Base-by-base conservation (phyloP, 1,140 invertebrate genomes). In the Caligus rogercresseyi region DNA sequence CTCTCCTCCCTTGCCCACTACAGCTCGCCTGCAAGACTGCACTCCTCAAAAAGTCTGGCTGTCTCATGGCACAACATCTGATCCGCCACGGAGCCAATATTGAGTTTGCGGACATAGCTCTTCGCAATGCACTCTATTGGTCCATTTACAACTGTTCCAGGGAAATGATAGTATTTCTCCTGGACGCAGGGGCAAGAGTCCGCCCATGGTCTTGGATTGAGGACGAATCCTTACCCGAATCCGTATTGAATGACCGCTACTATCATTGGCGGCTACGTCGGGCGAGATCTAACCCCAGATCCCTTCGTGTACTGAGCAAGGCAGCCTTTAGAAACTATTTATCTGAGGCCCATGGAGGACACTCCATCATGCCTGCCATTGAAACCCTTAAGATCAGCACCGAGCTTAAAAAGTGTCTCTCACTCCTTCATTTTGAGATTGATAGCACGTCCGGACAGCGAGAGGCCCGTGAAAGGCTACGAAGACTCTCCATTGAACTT, bases 41-140 rank as follows among this genome's bases (percentile, higher is more conserved):
- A 18, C 26, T 60, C n/a, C 26, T 60, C 13, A 60, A 60, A 43
- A 26, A 26, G 16, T 25, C 16, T 18, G 57, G 57, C 18, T 16
- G 15, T 18, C 57, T 24, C 18, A 60, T 60, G 14, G 57, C 26
- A n/a, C 23, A 31, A 43, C 18, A 26, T 25, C 24, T 60, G 16
- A 31, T 60, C 16, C 24, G 57, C 16, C 57, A 60, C 51, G 57
- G 57, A 31, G 57, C 57, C 18, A 60, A 60, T 43, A 16, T 60
- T 24, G 57, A 60, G 24, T 60, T n/a, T 43, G 57, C 26, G 4
- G 57, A 60, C 26, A 21, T 24, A n/a, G 57, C 57, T 13, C 57
- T 60, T 18, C 21, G 57, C 7, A 60, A 60, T 20, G 57, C 57
- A n/a, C 24, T 60, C 3, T 60, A 60, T 21, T 60, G 57, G 57